Percentiles rank a stretch among this genome's conserved stretches.
These are phyloP conservation scores for Charina bottae DNA, from an alignment of 2,113 vertebrate species.

Conservation along the genomic window DNA sequence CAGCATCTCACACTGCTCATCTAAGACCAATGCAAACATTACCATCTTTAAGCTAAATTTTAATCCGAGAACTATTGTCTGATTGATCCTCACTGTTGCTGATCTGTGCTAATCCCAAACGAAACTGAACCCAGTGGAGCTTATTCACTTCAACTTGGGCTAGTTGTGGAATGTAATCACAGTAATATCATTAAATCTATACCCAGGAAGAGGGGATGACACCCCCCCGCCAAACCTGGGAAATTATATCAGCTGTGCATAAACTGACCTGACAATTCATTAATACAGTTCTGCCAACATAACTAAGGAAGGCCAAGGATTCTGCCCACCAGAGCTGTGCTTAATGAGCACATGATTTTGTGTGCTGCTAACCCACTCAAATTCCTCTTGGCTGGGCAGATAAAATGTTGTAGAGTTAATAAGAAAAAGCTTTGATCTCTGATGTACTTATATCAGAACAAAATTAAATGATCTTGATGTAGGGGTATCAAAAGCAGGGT, in stretches of 20 bases:
- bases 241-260: constrained; percentile 18
- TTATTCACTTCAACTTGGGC: not conserved
- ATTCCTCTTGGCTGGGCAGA: not conserved
- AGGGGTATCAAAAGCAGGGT: not conserved
- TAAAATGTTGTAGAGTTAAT: constrained; percentile 28
- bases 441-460: not conserved
- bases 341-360: not conserved
- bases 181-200: constrained; percentile 13
- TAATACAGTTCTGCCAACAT: not conserved
- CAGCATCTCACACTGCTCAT: not conserved
- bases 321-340: constrained; percentile 25
- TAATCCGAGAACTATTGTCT: not conserved
- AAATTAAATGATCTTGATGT: constrained; percentile 20
- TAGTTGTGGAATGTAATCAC: not conserved
- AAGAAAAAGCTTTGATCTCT: not conserved
- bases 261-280: constrained; percentile 7
- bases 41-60: not conserved
- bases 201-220: constrained; percentile 13
- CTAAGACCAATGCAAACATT: not conserved
- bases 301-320: not conserved
- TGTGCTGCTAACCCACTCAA: constrained; percentile 41
- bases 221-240: not conserved
- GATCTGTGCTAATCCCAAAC: not conserved
- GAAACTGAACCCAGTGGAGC: not conserved
- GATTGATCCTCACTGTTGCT: not conserved